Evolutionary conservation across 2,888 invertebrate species (phyloP).

Genomic region (Biston betularia): DNA sequence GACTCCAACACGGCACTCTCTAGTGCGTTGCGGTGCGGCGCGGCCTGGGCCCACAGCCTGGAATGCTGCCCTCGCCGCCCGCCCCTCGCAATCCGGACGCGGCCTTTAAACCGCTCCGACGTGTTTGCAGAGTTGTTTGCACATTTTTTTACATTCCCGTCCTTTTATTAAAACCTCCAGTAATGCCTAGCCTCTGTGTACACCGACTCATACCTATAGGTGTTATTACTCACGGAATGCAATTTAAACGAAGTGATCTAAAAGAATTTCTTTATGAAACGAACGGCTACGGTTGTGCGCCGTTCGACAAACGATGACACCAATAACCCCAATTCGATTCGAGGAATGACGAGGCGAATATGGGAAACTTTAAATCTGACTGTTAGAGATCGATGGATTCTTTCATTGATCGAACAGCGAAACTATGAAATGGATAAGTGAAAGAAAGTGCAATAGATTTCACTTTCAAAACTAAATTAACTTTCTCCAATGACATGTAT

Average conservation of each 20-base stretch:
- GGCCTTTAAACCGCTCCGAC: slow-evolving; percentile 85
- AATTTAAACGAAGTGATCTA: slow-evolving; percentile 40
- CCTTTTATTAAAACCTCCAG: slow-evolving; percentile 77
- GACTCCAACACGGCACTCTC: slow-evolving; percentile 43
- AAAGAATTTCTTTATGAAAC: slow-evolving; percentile 30
- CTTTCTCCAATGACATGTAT: slow-evolving; percentile 86
- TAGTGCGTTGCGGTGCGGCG: slow-evolving; percentile 70
- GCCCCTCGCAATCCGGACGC: slow-evolving; percentile 84
- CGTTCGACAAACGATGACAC: slow-evolving; percentile 37
- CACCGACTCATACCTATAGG: slow-evolving; percentile 36
- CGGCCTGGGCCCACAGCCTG: slow-evolving; percentile 67
- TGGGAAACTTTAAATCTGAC: slow-evolving; percentile 45
- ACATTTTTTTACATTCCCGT: slow-evolving; percentile 85
- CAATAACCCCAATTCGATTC: slow-evolving; percentile 39
- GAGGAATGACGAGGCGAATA: slow-evolving; percentile 41
- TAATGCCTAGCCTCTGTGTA: slow-evolving; percentile 54
- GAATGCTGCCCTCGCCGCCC: slow-evolving; percentile 74
- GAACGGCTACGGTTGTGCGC: slow-evolving; percentile 10
- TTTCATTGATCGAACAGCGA: slow-evolving; percentile 64
- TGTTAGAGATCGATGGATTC: slow-evolving; percentile 45
- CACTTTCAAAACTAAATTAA: slow-evolving; percentile 87
- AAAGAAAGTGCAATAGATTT: slow-evolving; percentile 86
- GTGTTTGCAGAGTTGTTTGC: slow-evolving; percentile 85
- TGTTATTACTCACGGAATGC: slow-evolving; percentile 42
- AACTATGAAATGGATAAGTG: slow-evolving; percentile 81